Evolutionary conservation across 1,140 invertebrate species (phyloP), one percentile per base, ranked within the genome.

Genomic region (Teleogryllus occipitalis): DNA sequence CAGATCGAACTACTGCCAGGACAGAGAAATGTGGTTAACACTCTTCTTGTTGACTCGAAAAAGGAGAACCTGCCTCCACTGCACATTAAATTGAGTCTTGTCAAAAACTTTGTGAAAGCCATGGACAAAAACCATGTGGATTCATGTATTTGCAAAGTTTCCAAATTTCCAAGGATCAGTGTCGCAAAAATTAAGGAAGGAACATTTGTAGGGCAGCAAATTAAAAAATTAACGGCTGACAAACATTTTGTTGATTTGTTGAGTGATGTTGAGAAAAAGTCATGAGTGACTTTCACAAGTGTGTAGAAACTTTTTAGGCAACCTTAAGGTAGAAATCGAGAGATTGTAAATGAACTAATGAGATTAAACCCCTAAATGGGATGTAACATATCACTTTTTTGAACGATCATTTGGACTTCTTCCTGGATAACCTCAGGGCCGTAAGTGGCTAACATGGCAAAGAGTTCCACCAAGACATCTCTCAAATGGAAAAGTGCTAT

Each of bases 1-100:
- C 3, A 6, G 75, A 76, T 15, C 7, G 75, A 76, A 76, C 75
- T 76, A 76, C 22, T 76, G 2, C 75, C 75, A 15, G 75, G 75
- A 76, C 75, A 76, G 14, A 76, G 15, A 22, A 18, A 76, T 76
- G 46, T 76, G 75, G 75, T 76, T 14, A 2, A 76, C 75, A 76
- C 75, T 76, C 22, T 22, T 6, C 46, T 76, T 76, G 2, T 76
- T 76, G 46, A 76, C 75, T 22, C 75, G 3, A 76, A 76, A 76
- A 18, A 76, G 2, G 75, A 4, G 75, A 4, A 3, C 46, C 22
- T 47, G 22, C 7, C 75, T 4, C 22, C 75, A 22, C 5, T 39
- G 27, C 27, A 39, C 75, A 76, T 76, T 7, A 76, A 76, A 76
- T 76, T 76, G 75, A 22, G 75, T 76, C 75, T 4, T 3, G 75